Conservation (phyloP, 2,888 invertebrate genomes). For the Leptinotarsa juncta region DNA sequence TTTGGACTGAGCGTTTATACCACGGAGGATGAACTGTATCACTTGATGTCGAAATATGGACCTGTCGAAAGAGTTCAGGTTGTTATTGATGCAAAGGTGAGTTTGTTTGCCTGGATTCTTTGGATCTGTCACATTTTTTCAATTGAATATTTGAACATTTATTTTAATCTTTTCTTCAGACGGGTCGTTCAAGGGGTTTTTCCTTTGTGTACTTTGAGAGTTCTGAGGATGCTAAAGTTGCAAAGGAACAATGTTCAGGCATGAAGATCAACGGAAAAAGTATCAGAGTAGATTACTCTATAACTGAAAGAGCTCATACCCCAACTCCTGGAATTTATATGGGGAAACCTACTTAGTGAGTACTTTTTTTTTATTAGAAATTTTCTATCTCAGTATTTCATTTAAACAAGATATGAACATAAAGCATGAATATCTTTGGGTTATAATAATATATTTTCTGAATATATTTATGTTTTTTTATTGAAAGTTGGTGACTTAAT, state of each 20-base stretch:
- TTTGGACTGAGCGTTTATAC: constrained; percentile 95
- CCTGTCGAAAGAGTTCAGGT: constrained; percentile 93
- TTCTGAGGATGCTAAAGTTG: constrained; percentile 89
- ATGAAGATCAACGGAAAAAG: constrained; percentile 94
- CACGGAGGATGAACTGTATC: constrained; percentile 90
- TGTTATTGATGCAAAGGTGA: constrained; percentile 94
- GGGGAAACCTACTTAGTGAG: constrained; percentile 87
- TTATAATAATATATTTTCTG: no score
- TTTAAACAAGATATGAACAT: no score
- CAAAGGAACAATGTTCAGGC: constrained; percentile 93
- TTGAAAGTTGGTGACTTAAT: no score
- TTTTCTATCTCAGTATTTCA: no score
- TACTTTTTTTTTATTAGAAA: neutral
- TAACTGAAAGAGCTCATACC: constrained; percentile 95
- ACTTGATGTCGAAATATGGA: constrained; percentile 93
- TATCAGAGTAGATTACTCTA: constrained; percentile 95
- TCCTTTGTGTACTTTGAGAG: constrained; percentile 95
- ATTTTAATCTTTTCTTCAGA: constrained; percentile 68
- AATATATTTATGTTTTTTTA: no score
- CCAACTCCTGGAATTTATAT: constrained; percentile 98
- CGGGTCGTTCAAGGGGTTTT: constrained; percentile 94
- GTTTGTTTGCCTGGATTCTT: constrained; percentile 25
- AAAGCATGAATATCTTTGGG: no score
- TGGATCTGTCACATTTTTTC: neutral
- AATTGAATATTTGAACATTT: neutral